A percentile compares a stretch with the other conserved stretches of the same genome.
Conservation (phyloP, 2,888 invertebrate species). For the Periphyllus acericola region DNA sequence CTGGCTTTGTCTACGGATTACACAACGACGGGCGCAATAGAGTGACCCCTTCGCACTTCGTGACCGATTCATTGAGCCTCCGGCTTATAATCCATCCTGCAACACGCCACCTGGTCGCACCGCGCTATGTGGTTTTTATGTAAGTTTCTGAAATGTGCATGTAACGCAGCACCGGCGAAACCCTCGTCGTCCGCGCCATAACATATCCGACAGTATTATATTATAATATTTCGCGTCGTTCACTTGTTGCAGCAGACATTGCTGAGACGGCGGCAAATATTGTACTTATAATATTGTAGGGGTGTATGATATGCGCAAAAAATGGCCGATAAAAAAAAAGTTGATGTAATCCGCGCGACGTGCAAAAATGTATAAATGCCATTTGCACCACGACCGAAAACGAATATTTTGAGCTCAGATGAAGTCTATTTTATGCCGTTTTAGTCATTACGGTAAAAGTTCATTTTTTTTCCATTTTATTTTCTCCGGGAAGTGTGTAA, state of each 20-base stretch:
- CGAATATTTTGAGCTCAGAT: no score
- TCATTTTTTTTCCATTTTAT: no score
- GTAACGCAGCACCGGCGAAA: background rate
- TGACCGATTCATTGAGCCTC: conserved; percentile 48
- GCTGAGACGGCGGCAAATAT: background rate
- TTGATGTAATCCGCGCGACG: no score
- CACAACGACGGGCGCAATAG: conserved; percentile 6
- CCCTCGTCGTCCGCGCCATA: background rate
- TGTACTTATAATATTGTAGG: no score
- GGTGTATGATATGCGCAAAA: background rate
- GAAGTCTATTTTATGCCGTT: no score
- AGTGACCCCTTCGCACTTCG: conserved; percentile 39
- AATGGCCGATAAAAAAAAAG: no score
- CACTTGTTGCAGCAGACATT: background rate
- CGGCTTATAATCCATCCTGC: conserved; percentile 25
- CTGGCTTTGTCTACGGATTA: conserved; percentile 33
- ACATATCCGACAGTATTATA: background rate
- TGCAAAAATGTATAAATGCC: no score
- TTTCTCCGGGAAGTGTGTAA: no score
- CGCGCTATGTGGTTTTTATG: background rate
- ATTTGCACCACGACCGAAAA: no score
- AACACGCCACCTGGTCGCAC: background rate
- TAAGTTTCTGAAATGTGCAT: background rate
- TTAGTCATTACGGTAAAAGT: no score
- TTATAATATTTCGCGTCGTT: background rate